Base-by-base conservation (phyloP, 2,888 invertebrate species). In the Drosophila flavopinicola region DNA sequence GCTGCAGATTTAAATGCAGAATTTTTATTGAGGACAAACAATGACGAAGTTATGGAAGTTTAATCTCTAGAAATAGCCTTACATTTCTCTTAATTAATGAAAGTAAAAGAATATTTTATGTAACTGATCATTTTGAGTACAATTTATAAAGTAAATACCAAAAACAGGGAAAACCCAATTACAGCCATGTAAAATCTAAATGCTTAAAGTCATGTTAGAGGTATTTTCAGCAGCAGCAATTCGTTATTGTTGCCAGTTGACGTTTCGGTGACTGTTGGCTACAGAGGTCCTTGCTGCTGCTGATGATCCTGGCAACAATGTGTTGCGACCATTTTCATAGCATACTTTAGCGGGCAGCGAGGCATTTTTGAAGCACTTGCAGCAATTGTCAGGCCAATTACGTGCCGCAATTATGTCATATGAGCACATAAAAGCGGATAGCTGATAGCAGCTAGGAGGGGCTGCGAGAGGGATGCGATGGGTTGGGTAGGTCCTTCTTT, bases 371-470 rank as follows among this genome's bases (percentile, higher is more conserved):
- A 59, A 75, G 79, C 59, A 71, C 66, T 79, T 77, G 67, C 64
- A 60, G 71, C 80, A 80, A 80, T 80, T 86, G 86, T 84, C 86
- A 71, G 80, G 85, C 86, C 87, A 80, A 80, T 80, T 80, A 84
- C 67, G 78, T 66, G 56, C 76, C 74, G 77, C 86, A 83, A 80
- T 80, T 85, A 80, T 69, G 84, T 61, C 86, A 79, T 85, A 80
- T 85, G 79, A 83, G 86, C 57, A 66, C 79, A 79, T 78, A 83
- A 79, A 73, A 67, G 59, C 49, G 45, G 33, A 53, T 57, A 37
- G 57, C 53, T 60, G 41, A 45, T 41, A 1, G 15, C 27, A n/a
- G 23, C 4, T 13, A 3, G 9, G 1, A 9, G 13, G 9, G 7
- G 10, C 0, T 1, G 4, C 15, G 6, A 9, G 1, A 2, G 6